These are phyloP conservation scores for Nomada ferruginata DNA, from an alignment of 2,888 invertebrate species.

Conservation along the genomic window DNA sequence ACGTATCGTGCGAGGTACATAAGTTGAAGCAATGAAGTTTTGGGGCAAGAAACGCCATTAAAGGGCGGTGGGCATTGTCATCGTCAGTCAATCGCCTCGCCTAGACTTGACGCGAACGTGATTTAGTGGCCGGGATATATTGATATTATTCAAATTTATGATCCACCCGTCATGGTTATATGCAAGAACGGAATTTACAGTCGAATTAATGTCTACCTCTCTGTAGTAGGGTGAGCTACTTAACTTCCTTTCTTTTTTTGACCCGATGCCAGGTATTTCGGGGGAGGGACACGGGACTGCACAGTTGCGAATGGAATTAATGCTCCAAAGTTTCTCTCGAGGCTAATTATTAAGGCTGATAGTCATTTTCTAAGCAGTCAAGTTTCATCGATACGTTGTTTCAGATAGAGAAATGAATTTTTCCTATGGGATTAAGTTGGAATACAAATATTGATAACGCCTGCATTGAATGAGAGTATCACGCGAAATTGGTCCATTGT, in stretches of 20 bases:
- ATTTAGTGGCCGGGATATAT: constrained; percentile 60
- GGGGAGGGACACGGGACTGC: neutral
- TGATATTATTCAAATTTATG: constrained; percentile 73
- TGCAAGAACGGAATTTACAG: constrained; percentile 63
- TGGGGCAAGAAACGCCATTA: constrained; percentile 50
- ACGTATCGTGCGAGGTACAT: neutral
- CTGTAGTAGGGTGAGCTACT: neutral
- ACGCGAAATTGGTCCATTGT: neutral
- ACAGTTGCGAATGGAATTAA: constrained; percentile 9
- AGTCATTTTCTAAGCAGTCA: too few relatives aligned
- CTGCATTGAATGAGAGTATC: neutral
- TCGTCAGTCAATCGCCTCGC: constrained; percentile 65
- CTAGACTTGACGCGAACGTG: constrained; percentile 49
- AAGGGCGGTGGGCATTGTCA: constrained; percentile 42
- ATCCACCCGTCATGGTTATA: constrained; percentile 44
- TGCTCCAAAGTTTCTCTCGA: neutral
- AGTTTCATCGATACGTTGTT: neutral
- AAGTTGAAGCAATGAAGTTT: neutral
- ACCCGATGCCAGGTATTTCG: constrained; percentile 43
- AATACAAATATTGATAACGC: neutral
- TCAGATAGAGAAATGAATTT: neutral
- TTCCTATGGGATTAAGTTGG: neutral
- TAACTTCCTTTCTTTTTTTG: constrained; percentile 41
- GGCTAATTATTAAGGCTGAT: too few relatives aligned
- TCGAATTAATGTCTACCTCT: constrained; percentile 62